A percentile compares a stretch with the other conserved stretches of the same genome.
phyloP scores from a whole-genome alignment of 2,797 vertebrate genomes.

The Anomalospiza imberbis region DNA sequence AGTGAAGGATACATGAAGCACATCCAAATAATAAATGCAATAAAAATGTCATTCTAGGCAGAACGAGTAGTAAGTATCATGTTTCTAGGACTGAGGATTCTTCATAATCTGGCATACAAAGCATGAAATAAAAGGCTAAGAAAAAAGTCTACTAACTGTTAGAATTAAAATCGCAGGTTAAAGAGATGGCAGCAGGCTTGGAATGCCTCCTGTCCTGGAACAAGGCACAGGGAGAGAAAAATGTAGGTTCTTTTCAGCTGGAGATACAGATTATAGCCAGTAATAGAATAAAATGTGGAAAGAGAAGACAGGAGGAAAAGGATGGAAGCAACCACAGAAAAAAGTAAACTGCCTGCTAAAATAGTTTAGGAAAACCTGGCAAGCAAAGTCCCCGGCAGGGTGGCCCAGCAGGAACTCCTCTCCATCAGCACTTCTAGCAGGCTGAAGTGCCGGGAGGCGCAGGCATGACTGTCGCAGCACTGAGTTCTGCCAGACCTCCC shows the following conservation, averaged over 20 bases:
- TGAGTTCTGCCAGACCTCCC: neutral
- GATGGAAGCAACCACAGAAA: neutral
- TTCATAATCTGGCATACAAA: neutral
- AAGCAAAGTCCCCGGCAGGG: neutral
- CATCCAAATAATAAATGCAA: neutral
- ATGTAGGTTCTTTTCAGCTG: neutral
- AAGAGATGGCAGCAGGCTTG: neutral
- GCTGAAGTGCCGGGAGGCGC: neutral
- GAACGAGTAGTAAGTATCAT: neutral
- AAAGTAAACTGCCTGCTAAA: neutral
- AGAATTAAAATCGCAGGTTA: neutral
- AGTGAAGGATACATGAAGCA: neutral
- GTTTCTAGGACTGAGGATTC: neutral
- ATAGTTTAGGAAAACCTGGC: neutral
- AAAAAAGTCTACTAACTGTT: neutral
- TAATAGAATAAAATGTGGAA: neutral
- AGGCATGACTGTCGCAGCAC: rapidly evolving
- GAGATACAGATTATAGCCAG: neutral
- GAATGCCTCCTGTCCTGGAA: neutral
- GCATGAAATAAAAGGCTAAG: neutral
- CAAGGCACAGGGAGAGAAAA: neutral
- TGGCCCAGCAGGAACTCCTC: neutral
- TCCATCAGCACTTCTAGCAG: neutral
- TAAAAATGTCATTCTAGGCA: neutral
- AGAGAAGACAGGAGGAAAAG: neutral